These are phyloP conservation scores for Acanthurus lineatus DNA, from an alignment of 2,797 vertebrate genomes.

Conservation along the genomic window DNA sequence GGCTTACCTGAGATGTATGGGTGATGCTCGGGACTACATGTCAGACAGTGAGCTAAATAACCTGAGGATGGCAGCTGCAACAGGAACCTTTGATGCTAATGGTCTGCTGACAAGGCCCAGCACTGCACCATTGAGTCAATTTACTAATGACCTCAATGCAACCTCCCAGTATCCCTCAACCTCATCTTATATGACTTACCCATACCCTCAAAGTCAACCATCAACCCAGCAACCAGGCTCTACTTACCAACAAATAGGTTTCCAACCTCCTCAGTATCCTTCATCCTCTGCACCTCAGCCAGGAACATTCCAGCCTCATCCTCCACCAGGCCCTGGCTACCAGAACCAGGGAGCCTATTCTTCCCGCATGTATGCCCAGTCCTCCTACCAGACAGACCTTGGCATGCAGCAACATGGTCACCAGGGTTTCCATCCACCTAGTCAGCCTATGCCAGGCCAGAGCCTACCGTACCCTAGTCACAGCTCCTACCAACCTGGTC, in stretches of 20 bases:
- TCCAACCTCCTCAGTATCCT: constrained; percentile 89
- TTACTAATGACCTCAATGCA: constrained; percentile 84
- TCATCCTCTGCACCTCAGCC: constrained; percentile 90
- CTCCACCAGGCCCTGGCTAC: constrained; percentile 89
- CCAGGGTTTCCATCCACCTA: constrained; percentile 88
- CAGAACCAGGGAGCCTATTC: constrained; percentile 89
- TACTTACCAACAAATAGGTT: constrained; percentile 89
- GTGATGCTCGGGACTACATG: constrained; percentile 95
- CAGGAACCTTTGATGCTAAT: constrained; percentile 86
- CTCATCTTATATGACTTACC: constrained; percentile 89
- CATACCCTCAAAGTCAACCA: constrained; percentile 88
- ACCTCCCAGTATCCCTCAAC: constrained; percentile 87
- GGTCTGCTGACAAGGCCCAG: constrained; percentile 86
- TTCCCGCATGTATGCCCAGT: constrained; percentile 85
- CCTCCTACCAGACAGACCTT: constrained; percentile 89
- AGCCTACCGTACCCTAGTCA: constrained; percentile 88
- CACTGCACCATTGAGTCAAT: constrained; percentile 89
- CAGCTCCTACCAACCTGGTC: constrained; percentile 82
- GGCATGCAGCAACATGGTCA: constrained; percentile 87
- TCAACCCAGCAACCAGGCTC: constrained; percentile 85
- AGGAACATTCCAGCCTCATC: constrained; percentile 90
- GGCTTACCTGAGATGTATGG: constrained; percentile 91
- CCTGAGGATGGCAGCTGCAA: constrained; percentile 86
- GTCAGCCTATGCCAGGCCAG: constrained; percentile 88
- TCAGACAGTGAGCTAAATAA: constrained; percentile 98